Base-by-base conservation (phyloP, 1,140 invertebrate species). In the Armadillidium nasatum region DNA sequence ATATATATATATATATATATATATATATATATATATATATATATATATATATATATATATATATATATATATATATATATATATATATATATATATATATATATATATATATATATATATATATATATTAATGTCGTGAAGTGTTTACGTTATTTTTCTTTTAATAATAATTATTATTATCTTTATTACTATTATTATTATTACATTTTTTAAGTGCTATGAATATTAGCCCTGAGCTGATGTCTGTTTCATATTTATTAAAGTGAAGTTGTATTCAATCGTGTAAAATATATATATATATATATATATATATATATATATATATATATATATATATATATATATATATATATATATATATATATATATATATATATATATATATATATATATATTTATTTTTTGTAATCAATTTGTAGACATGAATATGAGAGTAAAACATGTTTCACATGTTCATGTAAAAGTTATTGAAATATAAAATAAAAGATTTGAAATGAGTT, bases 331-430 rank as follows among this genome's bases (percentile, higher is more conserved):
- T 60, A 60, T 60, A 60, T 60, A 60, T 60, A 60, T 60, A 60
- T 60, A 60, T 60, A 60, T 60, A 60, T 60, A 60, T 60, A 60
- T 60, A 60, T 60, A 60, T 60, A 60, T 60, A 60, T 60, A 60
- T 60, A 60, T 60, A 4, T n/a, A 69, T 81, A 81, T 1, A 72
- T 77, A 0, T 79, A 79, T 21, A 80, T 80, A 21, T 74, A 44
- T 10, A 54, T 76, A 44, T 80, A 82, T 22, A 75, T 72, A 71
- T 79, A 60, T 7, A 46, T 71, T 71, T 69, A 54, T 75, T 76
- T 82, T 33, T 15, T 43, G n/a, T 71, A 44, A 33, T 33, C 6
- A 33, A 33, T 33, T 33, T 33, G 33, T 33, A 33, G 33, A 33
- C 33, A 33, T 33, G 33, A 33, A 33, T 33, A 33, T 33, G 33